phyloP scores from a whole-genome alignment of 2,113 vertebrate genomes.

The Corythornis vintsioides region DNA sequence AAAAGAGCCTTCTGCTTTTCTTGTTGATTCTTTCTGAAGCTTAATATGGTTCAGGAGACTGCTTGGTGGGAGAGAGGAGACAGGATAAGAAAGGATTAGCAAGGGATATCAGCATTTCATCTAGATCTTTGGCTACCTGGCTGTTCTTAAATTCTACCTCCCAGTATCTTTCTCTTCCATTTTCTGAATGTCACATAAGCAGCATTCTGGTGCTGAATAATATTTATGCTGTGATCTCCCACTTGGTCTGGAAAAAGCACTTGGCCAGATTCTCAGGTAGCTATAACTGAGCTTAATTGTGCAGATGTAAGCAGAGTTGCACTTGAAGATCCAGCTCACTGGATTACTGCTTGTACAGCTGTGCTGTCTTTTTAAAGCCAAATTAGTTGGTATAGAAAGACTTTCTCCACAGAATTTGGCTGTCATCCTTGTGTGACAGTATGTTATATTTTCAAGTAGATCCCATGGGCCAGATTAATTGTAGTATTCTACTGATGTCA shows the following conservation, averaged over 20 bases:
- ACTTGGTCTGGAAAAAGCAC: not conserved
- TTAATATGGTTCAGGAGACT: slow-evolving; percentile 1
- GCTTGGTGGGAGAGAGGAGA: not conserved
- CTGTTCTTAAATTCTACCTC: not conserved
- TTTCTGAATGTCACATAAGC: not conserved
- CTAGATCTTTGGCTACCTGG: slow-evolving; percentile 18
- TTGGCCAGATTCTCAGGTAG: not conserved
- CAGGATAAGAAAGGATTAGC: slow-evolving; percentile 46
- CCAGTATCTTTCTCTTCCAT: not conserved
- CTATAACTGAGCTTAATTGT: not conserved
- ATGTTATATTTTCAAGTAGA: slow-evolving; percentile 56
- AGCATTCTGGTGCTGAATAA: not conserved
- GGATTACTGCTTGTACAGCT: slow-evolving; percentile 23
- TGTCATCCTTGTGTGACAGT: slow-evolving; percentile 20
- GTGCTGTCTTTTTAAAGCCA: slow-evolving; percentile 21
- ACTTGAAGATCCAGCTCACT: not conserved
- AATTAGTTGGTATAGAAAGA: not conserved
- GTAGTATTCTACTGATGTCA: slow-evolving; percentile 37
- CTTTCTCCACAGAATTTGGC: slow-evolving; percentile 47
- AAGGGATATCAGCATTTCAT: slow-evolving; percentile 22
- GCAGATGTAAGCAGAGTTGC: not conserved
- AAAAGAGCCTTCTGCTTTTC: slow-evolving; percentile 13
- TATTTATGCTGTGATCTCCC: not conserved
- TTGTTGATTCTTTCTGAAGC: not conserved
- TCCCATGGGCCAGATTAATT: slow-evolving; percentile 56